phyloP scores from a whole-genome alignment of 2,113 vertebrate genomes.

The Ranitomeya variabilis region DNA sequence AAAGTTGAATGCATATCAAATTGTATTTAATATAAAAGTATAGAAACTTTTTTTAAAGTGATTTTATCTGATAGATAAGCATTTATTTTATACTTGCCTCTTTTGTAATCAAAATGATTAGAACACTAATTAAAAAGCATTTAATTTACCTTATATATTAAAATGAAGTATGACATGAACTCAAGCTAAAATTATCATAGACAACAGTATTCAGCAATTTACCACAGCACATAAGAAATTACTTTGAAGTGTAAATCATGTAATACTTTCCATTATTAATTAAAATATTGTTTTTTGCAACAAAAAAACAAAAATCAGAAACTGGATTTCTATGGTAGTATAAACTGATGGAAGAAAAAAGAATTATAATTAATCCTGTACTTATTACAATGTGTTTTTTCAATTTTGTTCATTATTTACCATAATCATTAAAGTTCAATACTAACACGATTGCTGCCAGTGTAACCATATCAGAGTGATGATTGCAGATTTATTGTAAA shows the following conservation, averaged over 20 bases:
- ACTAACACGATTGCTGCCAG: too few relatives aligned
- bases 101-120: slow-evolving; percentile 48
- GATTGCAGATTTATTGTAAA: too few relatives aligned
- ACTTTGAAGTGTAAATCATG: slow-evolving; percentile 53
- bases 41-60: not conserved
- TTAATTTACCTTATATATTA: slow-evolving; percentile 48
- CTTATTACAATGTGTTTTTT: too few relatives aligned
- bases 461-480: too few relatives aligned
- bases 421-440: too few relatives aligned
- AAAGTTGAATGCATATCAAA: not conserved
- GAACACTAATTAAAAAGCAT: slow-evolving; percentile 38
- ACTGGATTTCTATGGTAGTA: too few relatives aligned
- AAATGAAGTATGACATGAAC: slow-evolving; percentile 1
- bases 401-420: too few relatives aligned
- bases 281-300: slow-evolving; percentile 44
- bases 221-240: slow-evolving; percentile 24
- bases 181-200: slow-evolving; percentile 32
- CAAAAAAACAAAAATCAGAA: too few relatives aligned
- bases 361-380: too few relatives aligned
- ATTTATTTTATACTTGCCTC: slow-evolving; percentile 31
- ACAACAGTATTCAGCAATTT: slow-evolving; percentile 39
- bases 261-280: slow-evolving; percentile 1
- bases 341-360: too few relatives aligned
- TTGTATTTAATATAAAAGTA: not conserved
- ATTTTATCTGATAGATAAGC: slow-evolving; percentile 49